These are phyloP conservation scores for Ectemnius lituratus DNA, from an alignment of 2,888 invertebrate species.

Conservation along the genomic window DNA sequence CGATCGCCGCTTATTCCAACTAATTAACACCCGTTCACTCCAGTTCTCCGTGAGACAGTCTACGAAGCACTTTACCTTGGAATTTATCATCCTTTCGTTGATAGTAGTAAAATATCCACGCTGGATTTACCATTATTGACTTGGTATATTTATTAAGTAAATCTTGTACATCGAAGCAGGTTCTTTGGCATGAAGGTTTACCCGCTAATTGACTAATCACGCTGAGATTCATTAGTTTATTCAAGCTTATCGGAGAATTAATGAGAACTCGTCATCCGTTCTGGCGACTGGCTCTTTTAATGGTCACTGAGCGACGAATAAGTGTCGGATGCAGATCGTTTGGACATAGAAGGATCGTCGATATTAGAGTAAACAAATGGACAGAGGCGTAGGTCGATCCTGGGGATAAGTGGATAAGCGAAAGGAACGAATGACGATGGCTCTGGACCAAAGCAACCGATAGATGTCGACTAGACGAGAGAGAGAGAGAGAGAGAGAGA, in stretches of 20 bases:
- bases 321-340: conserved; percentile 2
- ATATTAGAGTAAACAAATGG: conserved; percentile 24
- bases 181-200: too few species aligned
- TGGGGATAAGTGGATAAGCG: conserved; percentile 7
- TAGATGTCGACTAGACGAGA: conserved; percentile 7
- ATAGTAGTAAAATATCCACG: too few species aligned
- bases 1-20: conserved; percentile 53
- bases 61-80: conserved; percentile 4
- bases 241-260: background rate
- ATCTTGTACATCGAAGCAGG: too few species aligned
- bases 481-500: too few species aligned
- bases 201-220: conserved; percentile 1
- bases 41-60: conserved; percentile 32
- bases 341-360: conserved; percentile 11
- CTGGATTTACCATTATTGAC: too few species aligned
- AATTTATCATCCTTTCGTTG: background rate
- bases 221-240: background rate
- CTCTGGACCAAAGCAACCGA: conserved; percentile 6
- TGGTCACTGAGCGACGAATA: too few species aligned
- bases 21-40: conserved; percentile 59
- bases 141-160: too few species aligned
- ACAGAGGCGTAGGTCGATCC: conserved; percentile 25
- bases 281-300: too few species aligned
- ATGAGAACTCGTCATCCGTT: background rate
- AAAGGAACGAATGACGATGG: background rate